phyloP scores from a whole-genome alignment of 2,113 vertebrate genomes.

The Macaca mulatta region DNA sequence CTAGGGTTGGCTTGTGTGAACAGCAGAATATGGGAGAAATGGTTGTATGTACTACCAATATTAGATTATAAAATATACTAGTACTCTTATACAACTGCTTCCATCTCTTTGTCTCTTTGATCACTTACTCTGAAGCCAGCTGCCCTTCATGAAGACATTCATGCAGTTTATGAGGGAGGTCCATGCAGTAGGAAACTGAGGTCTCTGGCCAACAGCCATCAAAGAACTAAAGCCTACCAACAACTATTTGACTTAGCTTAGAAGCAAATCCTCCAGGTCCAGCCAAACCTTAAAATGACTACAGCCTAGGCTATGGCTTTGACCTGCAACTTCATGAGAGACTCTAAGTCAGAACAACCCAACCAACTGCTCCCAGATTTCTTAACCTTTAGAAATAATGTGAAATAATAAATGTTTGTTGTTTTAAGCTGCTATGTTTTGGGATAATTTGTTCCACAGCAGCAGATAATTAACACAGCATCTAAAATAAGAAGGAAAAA shows the following conservation, averaged over 20 bases:
- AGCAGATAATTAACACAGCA: background rate
- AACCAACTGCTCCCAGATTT: background rate
- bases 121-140: background rate
- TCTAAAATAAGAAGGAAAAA: background rate
- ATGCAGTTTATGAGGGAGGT: background rate
- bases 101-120: background rate
- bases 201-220: background rate
- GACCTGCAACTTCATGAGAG: background rate
- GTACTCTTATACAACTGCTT: background rate
- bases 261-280: background rate
- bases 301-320: background rate
- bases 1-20: background rate
- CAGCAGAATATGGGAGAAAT: background rate
- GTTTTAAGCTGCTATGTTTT: background rate
- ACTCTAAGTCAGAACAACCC: background rate
- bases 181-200: background rate
- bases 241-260: background rate
- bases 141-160: background rate
- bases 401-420: background rate
- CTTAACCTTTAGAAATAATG: background rate
- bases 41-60: background rate
- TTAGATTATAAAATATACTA: background rate
- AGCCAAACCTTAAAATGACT: background rate
- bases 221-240: background rate
- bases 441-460: background rate